Conservation (phyloP, 2,888 invertebrate species). For the Acanthosepion esculentum region DNA sequence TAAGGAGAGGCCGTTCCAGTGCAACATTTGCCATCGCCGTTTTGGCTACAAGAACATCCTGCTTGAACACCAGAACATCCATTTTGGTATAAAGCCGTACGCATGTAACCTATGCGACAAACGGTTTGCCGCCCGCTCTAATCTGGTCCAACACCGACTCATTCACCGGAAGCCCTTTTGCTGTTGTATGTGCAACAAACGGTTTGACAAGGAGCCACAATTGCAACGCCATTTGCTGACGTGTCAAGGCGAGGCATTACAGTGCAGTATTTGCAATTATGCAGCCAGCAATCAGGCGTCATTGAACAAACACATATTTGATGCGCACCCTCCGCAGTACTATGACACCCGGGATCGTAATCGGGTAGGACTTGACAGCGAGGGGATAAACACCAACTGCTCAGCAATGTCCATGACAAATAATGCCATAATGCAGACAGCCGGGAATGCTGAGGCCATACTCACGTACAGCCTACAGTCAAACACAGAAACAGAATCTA, state of each 20-base stretch:
- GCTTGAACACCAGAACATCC: conserved; percentile 70
- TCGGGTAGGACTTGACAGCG: conserved; percentile 34
- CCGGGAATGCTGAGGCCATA: neutral
- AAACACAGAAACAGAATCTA: conserved; percentile 53
- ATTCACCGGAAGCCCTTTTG: conserved; percentile 66
- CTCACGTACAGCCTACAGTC: neutral
- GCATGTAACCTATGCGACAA: conserved; percentile 69
- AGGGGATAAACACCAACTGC: neutral
- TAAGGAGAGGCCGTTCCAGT: conserved; percentile 60
- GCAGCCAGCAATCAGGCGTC: conserved; percentile 62
- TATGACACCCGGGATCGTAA: conserved; percentile 56
- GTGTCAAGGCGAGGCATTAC: conserved; percentile 62
- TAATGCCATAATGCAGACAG: neutral
- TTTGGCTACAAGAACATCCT: conserved; percentile 71
- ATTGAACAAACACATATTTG: conserved; percentile 64
- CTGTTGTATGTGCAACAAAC: conserved; percentile 65
- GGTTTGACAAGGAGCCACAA: conserved; percentile 67
- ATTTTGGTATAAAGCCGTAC: conserved; percentile 69
- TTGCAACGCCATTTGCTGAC: conserved; percentile 68
- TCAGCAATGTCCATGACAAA: neutral
- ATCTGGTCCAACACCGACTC: conserved; percentile 67
- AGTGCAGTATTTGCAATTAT: conserved; percentile 65
- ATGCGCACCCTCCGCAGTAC: conserved; percentile 61
- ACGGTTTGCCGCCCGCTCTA: conserved; percentile 68
- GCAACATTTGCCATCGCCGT: conserved; percentile 60